Base-by-base conservation (phyloP, 2,797 vertebrate genomes). In the Pangasius sanitwongsei region DNA sequence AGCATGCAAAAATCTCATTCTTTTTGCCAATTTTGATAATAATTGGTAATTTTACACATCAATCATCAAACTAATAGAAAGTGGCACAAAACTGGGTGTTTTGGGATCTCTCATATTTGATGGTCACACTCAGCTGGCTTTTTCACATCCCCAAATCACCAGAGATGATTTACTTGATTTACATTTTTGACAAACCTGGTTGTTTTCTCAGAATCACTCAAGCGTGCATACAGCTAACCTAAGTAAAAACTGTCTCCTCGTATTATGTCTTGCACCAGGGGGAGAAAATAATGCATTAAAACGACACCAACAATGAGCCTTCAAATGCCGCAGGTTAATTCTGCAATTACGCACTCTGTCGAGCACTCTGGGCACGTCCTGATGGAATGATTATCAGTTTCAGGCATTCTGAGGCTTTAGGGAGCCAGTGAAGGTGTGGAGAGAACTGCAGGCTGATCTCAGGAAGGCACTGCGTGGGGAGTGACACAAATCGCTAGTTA, bases 401-500 rank as follows among this genome's bases (percentile, higher is more conserved):
- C 83, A 57, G 53, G 25, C 55, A 6, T 70, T 75, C 65, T 0
- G 70, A 55, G 65, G 72, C 78, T 85, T 59, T 55, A 57, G 61
- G 65, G 69, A 81, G 82, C 74, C 63, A 6, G 61, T 13, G 37
- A 20, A 80, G 69, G 82, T 20, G 20, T 85, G 23, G 53, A 16
- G 23, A 65, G 41, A 63, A 65, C 20, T 55, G 37, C 59, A 86
- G 59, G 50, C 55, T 88, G 86, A 86, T 83, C 37, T 85, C 69
- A 41, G 83, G 48, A 53, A 77, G 53, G 50, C 90, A 63, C 86
- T 61, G 80, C 41, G 9, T 74, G 80, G 81, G 86, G 83, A 41
- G 53, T 50, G 87, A 89, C 89, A 90, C 87, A 92, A 92, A 92
- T 92, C 65, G 86, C 80, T 78, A 87, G 85, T 57, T 91, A 85